These are phyloP conservation scores for Indicator indicator DNA, from an alignment of 2,113 vertebrate species.

Conservation along the genomic window DNA sequence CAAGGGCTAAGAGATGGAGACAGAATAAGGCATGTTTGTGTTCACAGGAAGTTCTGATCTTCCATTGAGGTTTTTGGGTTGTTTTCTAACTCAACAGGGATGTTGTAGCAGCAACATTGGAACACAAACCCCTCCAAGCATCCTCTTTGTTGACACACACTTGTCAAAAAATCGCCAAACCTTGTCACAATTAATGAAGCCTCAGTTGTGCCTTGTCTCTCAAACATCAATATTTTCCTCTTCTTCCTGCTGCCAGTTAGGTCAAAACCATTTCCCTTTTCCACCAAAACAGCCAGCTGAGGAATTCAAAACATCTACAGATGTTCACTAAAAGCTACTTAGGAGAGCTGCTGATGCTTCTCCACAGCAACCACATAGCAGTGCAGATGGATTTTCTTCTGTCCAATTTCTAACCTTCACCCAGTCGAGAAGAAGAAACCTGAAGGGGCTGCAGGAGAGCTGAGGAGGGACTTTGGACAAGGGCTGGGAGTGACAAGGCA, in stretches of 20 bases:
- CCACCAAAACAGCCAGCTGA: not conserved
- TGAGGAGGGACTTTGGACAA: too few species aligned
- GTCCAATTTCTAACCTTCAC: not conserved
- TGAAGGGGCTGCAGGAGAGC: too few species aligned
- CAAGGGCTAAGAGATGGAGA: not conserved
- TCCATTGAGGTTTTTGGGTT: not conserved
- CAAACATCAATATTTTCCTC: not conserved
- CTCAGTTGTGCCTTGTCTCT: not conserved
- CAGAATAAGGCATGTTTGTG: not conserved
- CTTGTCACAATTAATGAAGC: not conserved
- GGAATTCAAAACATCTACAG: conserved; percentile 7
- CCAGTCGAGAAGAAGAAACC: not conserved
- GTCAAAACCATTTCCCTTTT: not conserved
- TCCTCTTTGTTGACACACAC: not conserved
- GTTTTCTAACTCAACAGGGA: not conserved
- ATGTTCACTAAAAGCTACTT: not conserved
- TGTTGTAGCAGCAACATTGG: not conserved
- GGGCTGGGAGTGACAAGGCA: too few species aligned
- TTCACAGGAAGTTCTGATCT: not conserved
- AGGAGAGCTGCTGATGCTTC: not conserved
- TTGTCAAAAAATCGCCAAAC: not conserved
- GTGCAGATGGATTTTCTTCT: not conserved
- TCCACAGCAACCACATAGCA: not conserved
- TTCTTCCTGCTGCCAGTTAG: not conserved
- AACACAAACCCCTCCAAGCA: not conserved